phyloP scores from a whole-genome alignment of 2,797 vertebrate species.

The Rhynchonycteris naso region DNA sequence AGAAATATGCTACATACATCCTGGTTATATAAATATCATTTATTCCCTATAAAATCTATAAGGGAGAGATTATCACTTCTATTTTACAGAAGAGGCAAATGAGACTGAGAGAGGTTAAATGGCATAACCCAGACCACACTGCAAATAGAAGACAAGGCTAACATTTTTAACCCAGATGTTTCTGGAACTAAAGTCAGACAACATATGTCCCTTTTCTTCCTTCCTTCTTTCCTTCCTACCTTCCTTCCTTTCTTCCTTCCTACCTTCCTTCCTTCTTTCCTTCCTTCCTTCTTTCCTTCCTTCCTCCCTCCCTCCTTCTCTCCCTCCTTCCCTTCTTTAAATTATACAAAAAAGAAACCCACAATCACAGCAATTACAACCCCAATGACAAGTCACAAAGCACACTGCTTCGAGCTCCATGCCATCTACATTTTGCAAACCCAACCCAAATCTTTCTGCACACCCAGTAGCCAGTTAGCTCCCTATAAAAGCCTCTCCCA shows the following conservation, averaged over 20 bases:
- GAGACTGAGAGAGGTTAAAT: constrained; percentile 7
- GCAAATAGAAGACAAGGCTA: background rate
- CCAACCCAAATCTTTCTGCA: background rate
- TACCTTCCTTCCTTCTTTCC: background rate
- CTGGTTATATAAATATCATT: background rate
- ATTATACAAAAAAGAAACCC: background rate
- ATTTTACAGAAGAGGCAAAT: constrained; percentile 6
- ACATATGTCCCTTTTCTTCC: background rate
- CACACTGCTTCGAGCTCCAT: background rate
- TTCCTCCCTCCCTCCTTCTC: background rate
- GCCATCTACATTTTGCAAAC: background rate
- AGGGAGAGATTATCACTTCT: background rate
- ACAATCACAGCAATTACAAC: background rate
- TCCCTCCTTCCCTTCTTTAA: background rate
- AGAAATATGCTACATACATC: background rate
- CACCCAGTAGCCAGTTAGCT: background rate
- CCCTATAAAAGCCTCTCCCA: background rate
- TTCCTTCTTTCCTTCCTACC: too few species aligned
- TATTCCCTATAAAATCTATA: constrained; percentile 26
- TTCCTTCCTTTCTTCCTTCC: background rate
- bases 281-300: background rate
- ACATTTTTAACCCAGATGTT: constrained; percentile 26
- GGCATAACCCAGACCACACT: background rate
- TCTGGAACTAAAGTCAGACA: constrained; percentile 51
- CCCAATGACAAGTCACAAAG: constrained; percentile 31